Conservation (phyloP, 2,113 vertebrate genomes). For the Cercopithecus mona region DNA sequence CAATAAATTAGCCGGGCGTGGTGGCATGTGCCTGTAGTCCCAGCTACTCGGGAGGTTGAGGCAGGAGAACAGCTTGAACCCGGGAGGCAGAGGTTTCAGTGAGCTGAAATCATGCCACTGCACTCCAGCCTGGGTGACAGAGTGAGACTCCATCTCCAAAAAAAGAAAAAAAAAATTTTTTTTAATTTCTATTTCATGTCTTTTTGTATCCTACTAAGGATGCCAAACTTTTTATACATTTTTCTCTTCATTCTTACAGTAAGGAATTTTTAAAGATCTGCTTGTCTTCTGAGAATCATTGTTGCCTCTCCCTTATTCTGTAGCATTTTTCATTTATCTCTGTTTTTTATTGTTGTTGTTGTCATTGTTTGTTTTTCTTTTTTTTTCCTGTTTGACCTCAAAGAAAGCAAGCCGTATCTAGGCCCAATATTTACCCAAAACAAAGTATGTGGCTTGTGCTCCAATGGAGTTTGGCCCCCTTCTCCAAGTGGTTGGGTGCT, state of each 20-base stretch:
- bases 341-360: background rate
- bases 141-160: too few relatives aligned
- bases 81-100: too few relatives aligned
- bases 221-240: background rate
- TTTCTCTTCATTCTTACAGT: background rate
- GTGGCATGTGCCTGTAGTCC: too few relatives aligned
- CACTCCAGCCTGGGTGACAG: too few relatives aligned
- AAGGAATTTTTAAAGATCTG: background rate
- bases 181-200: background rate
- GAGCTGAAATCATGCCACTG: too few relatives aligned
- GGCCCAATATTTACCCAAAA: background rate
- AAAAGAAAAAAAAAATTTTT: too few relatives aligned
- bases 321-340: constrained; percentile 29
- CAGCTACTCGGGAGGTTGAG: too few relatives aligned
- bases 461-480: background rate
- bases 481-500: background rate
- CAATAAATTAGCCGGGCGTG: too few relatives aligned
- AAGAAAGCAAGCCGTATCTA: background rate
- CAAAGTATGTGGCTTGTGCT: background rate
- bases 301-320: background rate
- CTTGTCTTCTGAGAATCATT: background rate
- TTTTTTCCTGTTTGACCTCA: constrained; percentile 12
- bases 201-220: background rate
- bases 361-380: too few relatives aligned
- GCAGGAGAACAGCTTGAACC: too few relatives aligned